These are phyloP conservation scores for Tetramorium simillimum DNA, from an alignment of 1,140 invertebrate species.

Conservation along the genomic window DNA sequence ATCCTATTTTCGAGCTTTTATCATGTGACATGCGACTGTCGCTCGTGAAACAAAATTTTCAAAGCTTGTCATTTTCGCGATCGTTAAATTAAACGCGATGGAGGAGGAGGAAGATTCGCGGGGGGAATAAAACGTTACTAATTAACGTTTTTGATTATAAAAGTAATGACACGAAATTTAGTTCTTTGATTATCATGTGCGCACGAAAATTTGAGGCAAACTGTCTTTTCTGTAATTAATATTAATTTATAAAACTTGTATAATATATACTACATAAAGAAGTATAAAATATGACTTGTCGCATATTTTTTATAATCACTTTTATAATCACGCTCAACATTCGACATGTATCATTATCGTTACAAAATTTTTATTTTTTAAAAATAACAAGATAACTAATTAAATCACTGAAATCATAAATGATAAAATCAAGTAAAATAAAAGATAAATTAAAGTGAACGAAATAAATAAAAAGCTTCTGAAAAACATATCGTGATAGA, in stretches of 20 bases:
- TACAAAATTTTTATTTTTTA: neutral
- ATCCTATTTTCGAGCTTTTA: slow-evolving; percentile 10
- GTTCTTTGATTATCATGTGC: neutral
- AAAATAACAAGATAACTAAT: neutral
- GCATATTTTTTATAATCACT: neutral
- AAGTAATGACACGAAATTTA: neutral
- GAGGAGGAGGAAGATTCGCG: neutral
- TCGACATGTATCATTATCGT: neutral
- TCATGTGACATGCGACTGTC: neutral
- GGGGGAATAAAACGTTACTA: neutral
- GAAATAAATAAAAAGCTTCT: neutral
- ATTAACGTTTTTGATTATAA: neutral
- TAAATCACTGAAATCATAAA: neutral
- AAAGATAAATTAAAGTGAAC: neutral
- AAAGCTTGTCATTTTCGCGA: neutral
- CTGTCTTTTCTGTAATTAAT: neutral
- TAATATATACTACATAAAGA: neutral
- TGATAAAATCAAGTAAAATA: neutral
- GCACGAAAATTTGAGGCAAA: neutral
- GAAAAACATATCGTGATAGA: neutral
- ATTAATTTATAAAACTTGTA: neutral
- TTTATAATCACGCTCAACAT: neutral
- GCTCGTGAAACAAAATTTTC: slow-evolving; percentile 7
- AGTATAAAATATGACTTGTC: neutral
- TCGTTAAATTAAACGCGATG: neutral